Percentiles rank a stretch among this genome's conserved stretches.
phyloP scores from a whole-genome alignment of 2,888 invertebrate species.

The Phrixothrix hirtus region DNA sequence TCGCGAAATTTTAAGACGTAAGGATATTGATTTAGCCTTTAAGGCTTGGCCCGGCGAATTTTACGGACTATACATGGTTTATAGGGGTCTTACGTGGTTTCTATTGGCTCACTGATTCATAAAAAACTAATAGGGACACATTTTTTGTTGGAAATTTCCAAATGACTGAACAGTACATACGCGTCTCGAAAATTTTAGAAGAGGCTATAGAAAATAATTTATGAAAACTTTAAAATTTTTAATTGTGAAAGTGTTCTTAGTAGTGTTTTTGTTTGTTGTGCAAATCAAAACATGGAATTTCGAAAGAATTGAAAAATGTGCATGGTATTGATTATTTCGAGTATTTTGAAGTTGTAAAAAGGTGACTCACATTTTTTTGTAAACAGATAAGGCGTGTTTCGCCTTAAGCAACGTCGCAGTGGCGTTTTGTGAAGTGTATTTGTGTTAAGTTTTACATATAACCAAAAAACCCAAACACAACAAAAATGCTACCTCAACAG shows the following conservation, averaged over 20 bases:
- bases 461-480: constrained; percentile 28
- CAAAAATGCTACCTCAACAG: constrained; percentile 80
- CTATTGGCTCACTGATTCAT: constrained; percentile 59
- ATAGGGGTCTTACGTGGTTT: constrained; percentile 58
- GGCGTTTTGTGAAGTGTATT: constrained; percentile 26
- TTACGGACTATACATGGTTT: constrained; percentile 57
- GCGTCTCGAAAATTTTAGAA: constrained; percentile 55
- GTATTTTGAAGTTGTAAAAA: constrained; percentile 49
- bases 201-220: constrained; percentile 42
- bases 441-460: constrained; percentile 17
- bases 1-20: constrained; percentile 55
- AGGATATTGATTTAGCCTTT: constrained; percentile 57
- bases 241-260: constrained; percentile 27
- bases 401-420: constrained; percentile 21
- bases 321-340: constrained; percentile 53
- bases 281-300: constrained; percentile 42
- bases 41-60: constrained; percentile 57
- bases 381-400: constrained; percentile 33
- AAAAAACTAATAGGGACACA: constrained; percentile 56
- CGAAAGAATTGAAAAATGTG: constrained; percentile 44
- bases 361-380: constrained; percentile 47
- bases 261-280: constrained; percentile 38
- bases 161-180: constrained; percentile 61
- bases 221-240: constrained; percentile 29
- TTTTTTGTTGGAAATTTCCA: constrained; percentile 66